Base-by-base conservation (phyloP, 2,888 invertebrate genomes). In the Tenthredo amoena region DNA sequence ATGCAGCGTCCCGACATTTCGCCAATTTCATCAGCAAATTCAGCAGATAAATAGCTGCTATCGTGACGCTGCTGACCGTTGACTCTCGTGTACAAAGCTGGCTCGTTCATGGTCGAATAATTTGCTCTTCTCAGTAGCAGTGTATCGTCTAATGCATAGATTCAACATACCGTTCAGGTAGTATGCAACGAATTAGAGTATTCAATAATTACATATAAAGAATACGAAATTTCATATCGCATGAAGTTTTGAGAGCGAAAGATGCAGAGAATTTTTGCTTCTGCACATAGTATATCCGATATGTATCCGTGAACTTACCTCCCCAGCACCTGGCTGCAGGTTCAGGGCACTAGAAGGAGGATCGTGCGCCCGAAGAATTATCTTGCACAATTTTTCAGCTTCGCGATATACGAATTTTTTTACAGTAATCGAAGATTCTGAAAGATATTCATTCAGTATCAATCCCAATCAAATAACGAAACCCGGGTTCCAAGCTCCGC, bases 61-160 rank as follows among this genome's bases (percentile, higher is more conserved):
- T 96, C 96, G 34, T 95, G 94, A 87, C 95, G 95, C 92, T 98
- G 98, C 84, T 97, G 92, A 79, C 94, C 94, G 92, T 96, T 97
- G 87, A 95, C 95, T 88, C 95, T 95, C 68, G 96, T 94, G 92
- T 98, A 98, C 58, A 89, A 89, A 15, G 90, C 87, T 18, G 87
- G 89, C 85, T 85, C 86, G 26, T 91, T 85, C 93, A 93, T 93
- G 21, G 4, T 21, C 2, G 12, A 21, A 26, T 2, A 72, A 72
- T 72, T 72, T 18, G 15, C 40, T 37, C 18, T 40, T 62, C 12
- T 26, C 12, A 62, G 62, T 21, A 21, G 62, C 21, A 10, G 62
- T 12, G 10, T 31, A 31, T 31, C 21, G 26, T 12, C 26, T 10
- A 12, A 12, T 21, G 62, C 9, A 31, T 26, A 12, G 62, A 26